Percentiles rank a stretch among this genome's conserved stretches.
Conservation (phyloP, 1,140 invertebrate species). For the Neotoxoptera formosana region DNA sequence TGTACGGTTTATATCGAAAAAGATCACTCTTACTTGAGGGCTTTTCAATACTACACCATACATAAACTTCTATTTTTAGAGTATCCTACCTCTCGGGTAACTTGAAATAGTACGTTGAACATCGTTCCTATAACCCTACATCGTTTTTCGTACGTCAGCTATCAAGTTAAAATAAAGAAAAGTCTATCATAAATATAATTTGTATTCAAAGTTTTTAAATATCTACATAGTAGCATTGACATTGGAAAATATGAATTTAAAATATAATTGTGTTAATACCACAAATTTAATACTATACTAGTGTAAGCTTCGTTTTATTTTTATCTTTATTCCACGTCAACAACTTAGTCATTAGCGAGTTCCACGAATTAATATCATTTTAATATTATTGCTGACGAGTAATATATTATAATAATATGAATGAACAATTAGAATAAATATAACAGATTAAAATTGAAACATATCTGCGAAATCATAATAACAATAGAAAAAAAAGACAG, state of each 20-base stretch:
- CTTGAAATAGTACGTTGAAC: background rate
- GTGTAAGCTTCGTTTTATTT: too few species aligned
- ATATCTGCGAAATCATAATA: too few species aligned
- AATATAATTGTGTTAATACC: too few species aligned
- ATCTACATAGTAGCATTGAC: background rate
- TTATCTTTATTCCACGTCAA: too few species aligned
- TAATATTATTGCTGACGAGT: too few species aligned
- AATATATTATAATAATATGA: too few species aligned
- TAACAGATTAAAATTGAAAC: too few species aligned
- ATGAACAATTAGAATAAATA: too few species aligned
- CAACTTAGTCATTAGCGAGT: too few species aligned
- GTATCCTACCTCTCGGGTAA: background rate
- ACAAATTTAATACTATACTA: too few species aligned
- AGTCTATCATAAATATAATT: background rate
- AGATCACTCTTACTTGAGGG: background rate
- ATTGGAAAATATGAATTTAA: background rate
- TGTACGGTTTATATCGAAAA: background rate
- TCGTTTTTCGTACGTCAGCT: background rate
- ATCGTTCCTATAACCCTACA: background rate
- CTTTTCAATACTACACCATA: background rate
- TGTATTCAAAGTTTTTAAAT: background rate
- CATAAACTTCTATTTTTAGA: background rate
- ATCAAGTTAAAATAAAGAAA: background rate
- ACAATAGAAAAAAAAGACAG: too few species aligned
- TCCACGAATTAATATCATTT: too few species aligned